phyloP scores from a whole-genome alignment of 2,113 vertebrate species.

The Tragelaphus strepsiceros region DNA sequence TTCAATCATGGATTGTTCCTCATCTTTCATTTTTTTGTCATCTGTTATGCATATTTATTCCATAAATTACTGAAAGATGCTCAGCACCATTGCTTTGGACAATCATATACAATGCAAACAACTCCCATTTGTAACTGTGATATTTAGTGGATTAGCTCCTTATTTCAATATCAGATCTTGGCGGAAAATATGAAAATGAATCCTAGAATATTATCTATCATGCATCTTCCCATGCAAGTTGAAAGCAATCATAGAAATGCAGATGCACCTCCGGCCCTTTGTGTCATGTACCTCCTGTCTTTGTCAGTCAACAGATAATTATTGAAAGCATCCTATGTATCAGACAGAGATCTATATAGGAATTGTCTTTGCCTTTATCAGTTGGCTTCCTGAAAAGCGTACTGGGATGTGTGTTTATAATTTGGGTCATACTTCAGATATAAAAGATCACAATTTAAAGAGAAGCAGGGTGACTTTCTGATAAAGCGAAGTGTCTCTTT shows the following conservation, averaged over 20 bases:
- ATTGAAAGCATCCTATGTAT: neutral
- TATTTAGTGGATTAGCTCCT: neutral
- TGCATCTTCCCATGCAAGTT: neutral
- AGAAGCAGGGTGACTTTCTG: neutral
- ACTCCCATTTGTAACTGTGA: neutral
- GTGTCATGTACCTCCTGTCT: neutral
- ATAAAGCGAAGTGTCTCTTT: neutral
- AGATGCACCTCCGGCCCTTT: neutral
- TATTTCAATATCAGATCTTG: slow-evolving; percentile 24
- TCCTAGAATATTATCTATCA: neutral
- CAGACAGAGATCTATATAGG: neutral
- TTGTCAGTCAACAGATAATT: neutral
- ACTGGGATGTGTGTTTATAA: neutral
- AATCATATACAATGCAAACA: neutral
- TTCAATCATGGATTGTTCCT: neutral
- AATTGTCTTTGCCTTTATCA: neutral
- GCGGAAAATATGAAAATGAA: neutral
- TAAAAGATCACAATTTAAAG: neutral
- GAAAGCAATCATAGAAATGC: neutral
- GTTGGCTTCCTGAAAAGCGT: neutral
- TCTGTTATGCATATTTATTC: neutral
- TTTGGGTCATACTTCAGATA: neutral
- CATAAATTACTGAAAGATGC: neutral
- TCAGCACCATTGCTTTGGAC: neutral
- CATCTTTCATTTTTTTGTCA: neutral